Conservation (phyloP, 2,888 invertebrate species). For the Aporophyla lueneburgensis region DNA sequence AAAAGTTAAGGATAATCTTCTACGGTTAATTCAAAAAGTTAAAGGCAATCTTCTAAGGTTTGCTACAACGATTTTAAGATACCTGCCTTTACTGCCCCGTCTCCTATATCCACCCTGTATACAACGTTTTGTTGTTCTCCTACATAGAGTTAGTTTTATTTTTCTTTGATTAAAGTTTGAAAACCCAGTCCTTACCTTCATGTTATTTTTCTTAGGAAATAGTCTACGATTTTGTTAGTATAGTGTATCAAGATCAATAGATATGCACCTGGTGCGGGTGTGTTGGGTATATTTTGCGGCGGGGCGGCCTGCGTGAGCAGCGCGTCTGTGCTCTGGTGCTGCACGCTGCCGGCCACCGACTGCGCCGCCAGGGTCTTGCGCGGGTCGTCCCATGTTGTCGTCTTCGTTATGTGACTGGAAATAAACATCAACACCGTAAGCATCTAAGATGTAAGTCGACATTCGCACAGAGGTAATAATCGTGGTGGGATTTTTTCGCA, state of each 20-base stretch:
- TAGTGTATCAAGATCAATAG: slow-evolving; percentile 24
- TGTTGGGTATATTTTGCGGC: slow-evolving; percentile 81
- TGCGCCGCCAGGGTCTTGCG: slow-evolving; percentile 94
- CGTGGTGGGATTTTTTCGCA: no score
- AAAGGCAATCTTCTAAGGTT: neutral
- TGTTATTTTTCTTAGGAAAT: neutral
- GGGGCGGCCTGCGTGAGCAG: slow-evolving; percentile 84
- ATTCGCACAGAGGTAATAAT: no score
- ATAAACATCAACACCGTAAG: slow-evolving; percentile 51
- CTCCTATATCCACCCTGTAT: neutral
- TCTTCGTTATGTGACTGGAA: slow-evolving; percentile 96
- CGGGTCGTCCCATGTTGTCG: slow-evolving; percentile 98
- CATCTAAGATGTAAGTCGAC: neutral
- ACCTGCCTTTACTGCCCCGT: neutral
- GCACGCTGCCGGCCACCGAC: slow-evolving; percentile 86
- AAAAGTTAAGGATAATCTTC: neutral
- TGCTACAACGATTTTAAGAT: neutral
- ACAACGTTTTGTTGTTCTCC: neutral
- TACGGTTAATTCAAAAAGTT: no score
- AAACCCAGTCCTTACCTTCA: slow-evolving; percentile 9
- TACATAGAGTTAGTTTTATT: neutral
- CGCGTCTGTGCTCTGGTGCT: slow-evolving; percentile 89
- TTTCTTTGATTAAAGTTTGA: neutral
- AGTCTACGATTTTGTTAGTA: slow-evolving; percentile 30
- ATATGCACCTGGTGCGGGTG: slow-evolving; percentile 81